A percentile compares a stretch with the other conserved stretches of the same genome.
Evolutionary conservation across 2,113 vertebrate species (phyloP).

Genomic region (Paracanthobrama guichenoti): DNA sequence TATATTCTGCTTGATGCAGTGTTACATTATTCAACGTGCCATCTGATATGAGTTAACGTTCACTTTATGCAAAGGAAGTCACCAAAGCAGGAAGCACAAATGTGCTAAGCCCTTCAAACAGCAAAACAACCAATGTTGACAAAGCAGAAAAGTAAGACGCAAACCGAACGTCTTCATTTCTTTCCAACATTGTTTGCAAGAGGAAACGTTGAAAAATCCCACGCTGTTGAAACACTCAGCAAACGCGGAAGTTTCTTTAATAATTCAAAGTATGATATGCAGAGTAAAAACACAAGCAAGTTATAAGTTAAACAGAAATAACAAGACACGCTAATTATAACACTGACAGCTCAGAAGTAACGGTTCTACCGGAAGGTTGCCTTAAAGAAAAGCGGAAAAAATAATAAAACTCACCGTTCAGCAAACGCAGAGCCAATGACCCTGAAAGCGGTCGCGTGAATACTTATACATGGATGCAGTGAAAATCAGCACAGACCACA

Average conservation of each 20-base stretch:
- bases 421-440: slow-evolving; percentile 24
- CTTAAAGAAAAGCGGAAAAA: background rate
- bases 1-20: background rate
- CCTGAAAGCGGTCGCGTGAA: background rate
- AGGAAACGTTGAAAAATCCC: background rate
- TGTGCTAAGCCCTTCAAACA: background rate
- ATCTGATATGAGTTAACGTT: background rate
- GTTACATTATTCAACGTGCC: background rate
- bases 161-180: background rate
- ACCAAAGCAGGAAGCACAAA: slow-evolving; percentile 69
- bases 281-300: background rate
- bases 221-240: background rate
- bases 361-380: background rate
- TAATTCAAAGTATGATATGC: background rate
- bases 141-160: background rate
- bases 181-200: background rate
- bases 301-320: background rate
- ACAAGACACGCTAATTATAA: background rate
- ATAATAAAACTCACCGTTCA: slow-evolving; percentile 43
- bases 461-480: slow-evolving; percentile 21
- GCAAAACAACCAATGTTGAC: background rate
- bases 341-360: background rate
- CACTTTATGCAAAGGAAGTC: slow-evolving; percentile 63
- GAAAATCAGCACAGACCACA: background rate
- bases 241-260: slow-evolving; percentile 43